A percentile compares a stretch with the other conserved stretches of the same genome.
Conservation (phyloP, 64 coral and sea anemone species). For the Pocillopora damicornis region DNA sequence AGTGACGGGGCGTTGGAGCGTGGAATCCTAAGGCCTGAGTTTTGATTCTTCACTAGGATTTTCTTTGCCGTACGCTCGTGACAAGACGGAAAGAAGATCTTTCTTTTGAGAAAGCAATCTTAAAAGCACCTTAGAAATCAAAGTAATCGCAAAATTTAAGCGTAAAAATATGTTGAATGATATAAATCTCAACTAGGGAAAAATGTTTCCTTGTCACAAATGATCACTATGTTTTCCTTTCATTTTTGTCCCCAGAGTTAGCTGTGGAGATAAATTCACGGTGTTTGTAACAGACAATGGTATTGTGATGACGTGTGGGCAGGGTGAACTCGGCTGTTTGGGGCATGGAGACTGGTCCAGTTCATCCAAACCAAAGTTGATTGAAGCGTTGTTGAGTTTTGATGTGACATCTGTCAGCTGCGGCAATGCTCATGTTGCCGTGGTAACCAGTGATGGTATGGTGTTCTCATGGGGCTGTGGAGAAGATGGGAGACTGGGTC, state of each 20-base stretch:
- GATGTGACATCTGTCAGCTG: constrained; percentile 87
- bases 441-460: constrained; percentile 84
- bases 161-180: too few relatives aligned
- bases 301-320: constrained; percentile 96
- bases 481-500: constrained; percentile 88
- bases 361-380: constrained; percentile 83
- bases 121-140: too few relatives aligned
- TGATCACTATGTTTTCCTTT: not conserved
- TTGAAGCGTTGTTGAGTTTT: constrained; percentile 88
- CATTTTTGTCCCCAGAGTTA: constrained; percentile 45
- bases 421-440: constrained; percentile 77
- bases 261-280: constrained; percentile 87
- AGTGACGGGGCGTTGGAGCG: too few relatives aligned
- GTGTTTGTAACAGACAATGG: constrained; percentile 97
- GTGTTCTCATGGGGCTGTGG: constrained; percentile 94
- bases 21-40: too few relatives aligned
- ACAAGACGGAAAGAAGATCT: too few relatives aligned
- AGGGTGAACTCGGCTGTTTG: constrained; percentile 79
- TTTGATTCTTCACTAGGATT: too few relatives aligned
- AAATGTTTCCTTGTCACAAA: not conserved
- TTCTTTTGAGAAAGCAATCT: too few relatives aligned
- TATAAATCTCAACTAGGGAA: too few relatives aligned
- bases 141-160: too few relatives aligned
- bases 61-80: too few relatives aligned
- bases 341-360: constrained; percentile 89